These are phyloP conservation scores for Eurois occulta DNA, from an alignment of 2,888 invertebrate species.

Conservation along the genomic window DNA sequence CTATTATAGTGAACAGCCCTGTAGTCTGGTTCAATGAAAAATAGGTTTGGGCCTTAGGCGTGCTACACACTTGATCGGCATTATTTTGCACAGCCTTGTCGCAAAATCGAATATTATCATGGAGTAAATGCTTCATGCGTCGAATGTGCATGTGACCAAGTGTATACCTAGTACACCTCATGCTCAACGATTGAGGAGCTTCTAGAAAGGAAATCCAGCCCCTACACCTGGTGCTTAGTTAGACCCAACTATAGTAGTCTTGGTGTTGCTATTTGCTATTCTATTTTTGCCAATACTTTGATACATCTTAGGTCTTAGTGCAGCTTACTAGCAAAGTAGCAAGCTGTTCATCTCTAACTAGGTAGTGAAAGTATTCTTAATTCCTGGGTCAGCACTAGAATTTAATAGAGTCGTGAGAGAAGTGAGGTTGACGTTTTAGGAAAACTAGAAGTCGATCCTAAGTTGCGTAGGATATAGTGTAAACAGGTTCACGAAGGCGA, in stretches of 20 bases:
- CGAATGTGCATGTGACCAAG: background rate
- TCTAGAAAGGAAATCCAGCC: background rate
- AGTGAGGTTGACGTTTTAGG: slow-evolving; percentile 2
- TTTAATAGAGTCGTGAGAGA: background rate
- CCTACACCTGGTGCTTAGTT: background rate
- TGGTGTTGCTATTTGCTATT: background rate
- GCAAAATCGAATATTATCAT: background rate
- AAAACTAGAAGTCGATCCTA: slow-evolving; percentile 7
- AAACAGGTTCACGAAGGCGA: slow-evolving; percentile 27
- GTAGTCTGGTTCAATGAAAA: background rate
- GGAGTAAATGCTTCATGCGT: background rate
- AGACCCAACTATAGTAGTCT: background rate
- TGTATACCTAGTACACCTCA: background rate
- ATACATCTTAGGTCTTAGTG: background rate
- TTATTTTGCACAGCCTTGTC: background rate
- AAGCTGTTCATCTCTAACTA: background rate
- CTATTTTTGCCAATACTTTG: background rate
- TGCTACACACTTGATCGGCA: background rate
- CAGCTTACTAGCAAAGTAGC: background rate
- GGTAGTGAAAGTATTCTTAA: background rate
- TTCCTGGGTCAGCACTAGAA: background rate
- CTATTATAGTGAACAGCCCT: background rate
- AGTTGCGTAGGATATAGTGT: slow-evolving; percentile 9
- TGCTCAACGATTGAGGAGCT: background rate
- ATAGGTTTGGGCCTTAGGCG: too few species aligned